Evolutionary conservation across 2,888 invertebrate species (phyloP), one percentile per base, ranked within the genome.

Genomic region (Synanthedon formicaeformis): DNA sequence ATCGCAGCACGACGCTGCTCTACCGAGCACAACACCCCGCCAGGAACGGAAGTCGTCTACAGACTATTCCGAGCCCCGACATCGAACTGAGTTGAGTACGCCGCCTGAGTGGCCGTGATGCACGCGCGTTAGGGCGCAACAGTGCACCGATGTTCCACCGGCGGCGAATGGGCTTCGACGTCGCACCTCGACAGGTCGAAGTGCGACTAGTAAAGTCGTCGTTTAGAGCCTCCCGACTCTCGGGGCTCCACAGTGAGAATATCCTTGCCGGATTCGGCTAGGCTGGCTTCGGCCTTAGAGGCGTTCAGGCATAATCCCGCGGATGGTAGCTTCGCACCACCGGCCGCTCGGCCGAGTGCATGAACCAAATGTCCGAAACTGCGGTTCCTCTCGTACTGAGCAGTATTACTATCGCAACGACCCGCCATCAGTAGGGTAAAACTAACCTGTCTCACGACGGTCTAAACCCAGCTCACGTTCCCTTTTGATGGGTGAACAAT

Each of bases 391-490:
- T 23, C 23, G 23, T 23, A 18, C 49, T 18, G 49, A 49, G 18
- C 11, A 14, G 84, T 83, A 87, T 85, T 88, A 83, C 88, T 85
- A 86, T 86, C 85, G 86, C 88, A 41, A 41, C 41, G 41, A 41
- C 41, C 12, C 11, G 41, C 41, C 41, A 41, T 41, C 41, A 10
- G 41, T 88, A 88, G 88, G 88, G 85, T 88, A 89, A 89, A 89
- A 89, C 87, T 89, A 87, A 89, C 88, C 88, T 89, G 87, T 89
- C 89, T 89, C 89, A 88, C 89, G 89, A 90, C 89, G 48, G 11
- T 48, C 48, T 16, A 48, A 5, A 13, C 16, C 48, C 16, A 48
- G 48, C 16, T 48, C 48, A 48, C 48, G 48, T 16, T 48, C 16
- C 11, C 16, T 48, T 48, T 48, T 48, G 48, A 48, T 13, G 14